Conservation (phyloP, 2,797 vertebrate genomes). For the Lutjanus campechanus region DNA sequence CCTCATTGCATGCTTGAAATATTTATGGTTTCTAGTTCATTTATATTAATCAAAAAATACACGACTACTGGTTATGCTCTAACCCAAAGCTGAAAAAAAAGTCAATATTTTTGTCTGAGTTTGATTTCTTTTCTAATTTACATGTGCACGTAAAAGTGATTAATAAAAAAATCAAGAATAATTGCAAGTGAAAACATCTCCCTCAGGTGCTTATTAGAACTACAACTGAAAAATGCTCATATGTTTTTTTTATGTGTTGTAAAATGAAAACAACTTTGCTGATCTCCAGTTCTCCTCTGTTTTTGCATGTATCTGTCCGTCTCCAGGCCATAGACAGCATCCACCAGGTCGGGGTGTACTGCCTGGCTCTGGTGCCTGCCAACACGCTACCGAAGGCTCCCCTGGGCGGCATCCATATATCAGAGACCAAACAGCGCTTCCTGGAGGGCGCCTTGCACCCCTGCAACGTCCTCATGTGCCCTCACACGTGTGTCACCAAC, state of each 20-base stretch:
- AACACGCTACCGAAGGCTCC: slow-evolving; percentile 97
- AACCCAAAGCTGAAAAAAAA: neutral
- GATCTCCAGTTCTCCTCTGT: neutral
- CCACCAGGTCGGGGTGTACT: slow-evolving; percentile 97
- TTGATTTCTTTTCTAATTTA: neutral
- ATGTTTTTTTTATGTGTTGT: neutral
- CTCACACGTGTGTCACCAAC: slow-evolving; percentile 97
- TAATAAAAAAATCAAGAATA: slow-evolving; percentile 9
- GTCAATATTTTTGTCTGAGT: neutral
- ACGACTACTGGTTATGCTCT: neutral
- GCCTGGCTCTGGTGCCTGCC: slow-evolving; percentile 94
- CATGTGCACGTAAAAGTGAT: neutral
- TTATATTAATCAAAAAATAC: neutral
- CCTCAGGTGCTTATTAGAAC: neutral
- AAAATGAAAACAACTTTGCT: neutral
- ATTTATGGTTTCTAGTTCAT: neutral
- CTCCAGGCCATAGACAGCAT: slow-evolving; percentile 96
- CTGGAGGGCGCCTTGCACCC: slow-evolving; percentile 94
- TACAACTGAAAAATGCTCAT: neutral
- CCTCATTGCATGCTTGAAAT: neutral
- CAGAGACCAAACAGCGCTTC: slow-evolving; percentile 96
- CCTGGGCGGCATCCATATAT: slow-evolving; percentile 95
- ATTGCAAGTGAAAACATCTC: neutral
- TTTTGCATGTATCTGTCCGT: slow-evolving; percentile 12
- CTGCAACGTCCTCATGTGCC: slow-evolving; percentile 96